phyloP scores from a whole-genome alignment of 2,113 vertebrate species.

The Amphilophus citrinellus region DNA sequence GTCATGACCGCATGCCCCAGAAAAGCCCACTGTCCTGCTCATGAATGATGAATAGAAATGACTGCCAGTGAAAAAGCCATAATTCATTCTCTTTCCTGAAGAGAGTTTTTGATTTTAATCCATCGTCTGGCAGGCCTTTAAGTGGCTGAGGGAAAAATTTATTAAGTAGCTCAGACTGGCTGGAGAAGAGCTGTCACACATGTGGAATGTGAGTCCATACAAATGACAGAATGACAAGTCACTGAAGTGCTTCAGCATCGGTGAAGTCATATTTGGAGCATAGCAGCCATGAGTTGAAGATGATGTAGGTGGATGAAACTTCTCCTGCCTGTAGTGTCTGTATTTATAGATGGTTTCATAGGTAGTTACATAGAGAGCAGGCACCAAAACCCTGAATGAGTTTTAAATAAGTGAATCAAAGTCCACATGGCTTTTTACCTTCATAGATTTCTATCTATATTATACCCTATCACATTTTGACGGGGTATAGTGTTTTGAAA shows the following conservation, averaged over 20 bases:
- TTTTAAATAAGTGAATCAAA: too few relatives aligned
- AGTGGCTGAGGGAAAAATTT: background rate
- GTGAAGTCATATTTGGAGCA: background rate
- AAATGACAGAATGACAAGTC: background rate
- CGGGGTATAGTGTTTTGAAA: too few relatives aligned
- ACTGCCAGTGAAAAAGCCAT: background rate
- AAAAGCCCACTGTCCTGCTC: background rate
- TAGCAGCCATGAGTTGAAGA: background rate
- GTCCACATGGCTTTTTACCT: too few relatives aligned
- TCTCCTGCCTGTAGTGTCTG: background rate
- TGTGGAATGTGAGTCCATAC: background rate
- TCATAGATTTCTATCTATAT: too few relatives aligned
- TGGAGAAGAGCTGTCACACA: background rate
- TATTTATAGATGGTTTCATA: background rate
- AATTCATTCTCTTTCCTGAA: background rate
- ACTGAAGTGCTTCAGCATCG: background rate
- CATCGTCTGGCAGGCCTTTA: background rate
- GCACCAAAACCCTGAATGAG: background rate
- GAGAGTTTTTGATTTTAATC: constrained; percentile 12
- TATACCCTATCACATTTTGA: too few relatives aligned
- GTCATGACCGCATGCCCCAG: background rate
- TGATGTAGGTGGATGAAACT: background rate
- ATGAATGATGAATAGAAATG: background rate
- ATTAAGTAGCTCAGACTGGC: constrained; percentile 1
- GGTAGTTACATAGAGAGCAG: background rate